Evolutionary conservation across 2,797 vertebrate genomes (phyloP), one percentile per base, ranked within the genome.

Genomic region (Perodicticus potto): DNA sequence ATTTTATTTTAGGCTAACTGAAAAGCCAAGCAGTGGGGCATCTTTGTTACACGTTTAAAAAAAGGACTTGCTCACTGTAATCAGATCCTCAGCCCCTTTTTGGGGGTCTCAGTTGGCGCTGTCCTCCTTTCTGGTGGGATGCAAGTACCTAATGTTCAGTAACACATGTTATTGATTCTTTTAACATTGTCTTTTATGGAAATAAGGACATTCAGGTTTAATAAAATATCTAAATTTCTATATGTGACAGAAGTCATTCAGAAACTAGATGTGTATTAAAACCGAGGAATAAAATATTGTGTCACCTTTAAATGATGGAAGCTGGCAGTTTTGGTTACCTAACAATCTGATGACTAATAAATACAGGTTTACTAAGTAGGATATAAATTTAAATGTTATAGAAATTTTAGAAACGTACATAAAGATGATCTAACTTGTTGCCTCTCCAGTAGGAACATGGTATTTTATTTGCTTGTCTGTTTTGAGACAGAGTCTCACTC

Each of bases 1-100:
- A 37, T 73, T 91, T 76, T 49, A 74, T 95, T 96, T 96, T 86
- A 81, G 70, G 53, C 37, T 91, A 61, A 78, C 0, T 74, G 65
- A 59, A 90, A 94, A 85, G 23, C 29, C 70, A 70, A 27, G 10
- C 8, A 25, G 4, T 29, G n/a, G 22, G 37, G 16, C 29, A 70
- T n/a, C 3, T 25, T 81, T 86, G 59, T 34, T 85, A 63, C 49
- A 65, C 0, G 34, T 85, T 49, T 49, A 49, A 53, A 12, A 37
- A 49, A 49, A 49, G 49, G 49, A 49, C 49, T 49, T 49, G 49
- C 49, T 49, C 13, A 49, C 49, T 13, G 14, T 4, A 13, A 49
- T 49, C 49, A 49, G 49, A 49, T 3, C 49, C 13, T 49, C 49
- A 49, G 49, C 49, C 13, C 49, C 49, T 14, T 49, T 49, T 49